These are phyloP conservation scores for Diglossa cyanea DNA, from an alignment of 2,797 vertebrate species.

Conservation along the genomic window DNA sequence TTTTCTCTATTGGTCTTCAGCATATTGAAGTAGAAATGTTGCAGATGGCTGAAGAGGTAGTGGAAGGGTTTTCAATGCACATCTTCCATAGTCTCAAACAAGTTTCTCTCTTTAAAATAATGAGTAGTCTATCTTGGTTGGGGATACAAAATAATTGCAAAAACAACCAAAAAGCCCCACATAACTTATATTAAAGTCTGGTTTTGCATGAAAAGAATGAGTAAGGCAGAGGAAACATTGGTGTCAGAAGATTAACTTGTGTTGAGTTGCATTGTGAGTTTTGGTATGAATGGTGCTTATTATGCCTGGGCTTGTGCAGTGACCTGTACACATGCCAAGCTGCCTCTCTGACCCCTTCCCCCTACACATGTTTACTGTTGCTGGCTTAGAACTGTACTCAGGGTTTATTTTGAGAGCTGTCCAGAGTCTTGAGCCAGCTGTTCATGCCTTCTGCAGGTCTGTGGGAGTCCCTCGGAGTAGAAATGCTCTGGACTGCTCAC, in stretches of 20 bases:
- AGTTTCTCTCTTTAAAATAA: not conserved
- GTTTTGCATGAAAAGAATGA: not conserved
- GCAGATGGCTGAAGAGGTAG: not conserved
- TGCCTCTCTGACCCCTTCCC: not conserved
- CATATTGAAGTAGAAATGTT: not conserved
- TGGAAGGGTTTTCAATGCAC: not conserved
- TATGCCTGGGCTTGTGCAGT: not conserved
- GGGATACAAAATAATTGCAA: not conserved
- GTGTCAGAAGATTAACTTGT: not conserved
- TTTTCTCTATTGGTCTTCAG: not conserved
- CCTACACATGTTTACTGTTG: not conserved
- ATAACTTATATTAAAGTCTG: not conserved
- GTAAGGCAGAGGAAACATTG: not conserved
- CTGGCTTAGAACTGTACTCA: not conserved
- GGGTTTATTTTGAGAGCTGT: not conserved
- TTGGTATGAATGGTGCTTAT: not conserved
- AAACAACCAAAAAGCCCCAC: not conserved
- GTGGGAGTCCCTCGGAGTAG: not conserved
- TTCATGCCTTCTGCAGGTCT: not conserved
- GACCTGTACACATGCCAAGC: rapidly evolving
- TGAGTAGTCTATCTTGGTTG: not conserved
- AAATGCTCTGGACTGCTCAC: not conserved
- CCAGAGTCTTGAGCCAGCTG: not conserved
- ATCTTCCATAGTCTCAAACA: not conserved
- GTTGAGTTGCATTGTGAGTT: not conserved